phyloP scores from a whole-genome alignment of 1,140 invertebrate genomes.

The Euwallacea fornicatus region DNA sequence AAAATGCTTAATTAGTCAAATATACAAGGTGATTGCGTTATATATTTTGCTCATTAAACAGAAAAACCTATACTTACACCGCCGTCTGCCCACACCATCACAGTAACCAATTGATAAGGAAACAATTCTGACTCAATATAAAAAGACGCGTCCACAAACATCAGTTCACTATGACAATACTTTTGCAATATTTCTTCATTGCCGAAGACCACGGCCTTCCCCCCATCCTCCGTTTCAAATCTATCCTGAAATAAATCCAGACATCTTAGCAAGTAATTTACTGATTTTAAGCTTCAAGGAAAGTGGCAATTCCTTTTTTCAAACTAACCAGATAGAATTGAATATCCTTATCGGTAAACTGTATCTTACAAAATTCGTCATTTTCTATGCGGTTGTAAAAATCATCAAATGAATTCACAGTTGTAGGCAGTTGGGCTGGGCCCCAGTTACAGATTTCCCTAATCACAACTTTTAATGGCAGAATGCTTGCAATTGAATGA shows the following conservation, averaged over 20 bases:
- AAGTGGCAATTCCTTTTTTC: not conserved
- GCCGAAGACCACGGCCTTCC: constrained; percentile 46
- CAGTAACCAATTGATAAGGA: constrained; percentile 45
- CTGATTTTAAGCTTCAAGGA: not conserved
- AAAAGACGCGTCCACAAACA: constrained; percentile 50
- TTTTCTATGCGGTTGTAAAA: constrained; percentile 46
- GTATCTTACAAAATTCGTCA: constrained; percentile 44
- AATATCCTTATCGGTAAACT: constrained; percentile 43
- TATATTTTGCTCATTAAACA: not conserved
- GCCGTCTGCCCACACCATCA: constrained; percentile 46
- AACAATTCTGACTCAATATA: constrained; percentile 46
- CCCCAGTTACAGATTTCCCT: constrained; percentile 46
- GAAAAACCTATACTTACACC: constrained; percentile 41
- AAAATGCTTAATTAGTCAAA: not conserved
- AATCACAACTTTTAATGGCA: constrained; percentile 45
- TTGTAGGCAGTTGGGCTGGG: constrained; percentile 24
- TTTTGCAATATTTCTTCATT: constrained; percentile 43
- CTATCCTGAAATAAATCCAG: constrained; percentile 33
- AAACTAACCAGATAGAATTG: constrained; percentile 46
- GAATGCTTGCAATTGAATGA: constrained; percentile 40
- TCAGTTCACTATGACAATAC: constrained; percentile 43
- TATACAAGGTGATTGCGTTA: too few relatives aligned
- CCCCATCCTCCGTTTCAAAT: constrained; percentile 42
- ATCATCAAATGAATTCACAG: constrained; percentile 43
- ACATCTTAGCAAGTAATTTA: not conserved